Evolutionary conservation across 2,888 invertebrate genomes (phyloP).

Genomic region (Glyphotaelius pellucidus): DNA sequence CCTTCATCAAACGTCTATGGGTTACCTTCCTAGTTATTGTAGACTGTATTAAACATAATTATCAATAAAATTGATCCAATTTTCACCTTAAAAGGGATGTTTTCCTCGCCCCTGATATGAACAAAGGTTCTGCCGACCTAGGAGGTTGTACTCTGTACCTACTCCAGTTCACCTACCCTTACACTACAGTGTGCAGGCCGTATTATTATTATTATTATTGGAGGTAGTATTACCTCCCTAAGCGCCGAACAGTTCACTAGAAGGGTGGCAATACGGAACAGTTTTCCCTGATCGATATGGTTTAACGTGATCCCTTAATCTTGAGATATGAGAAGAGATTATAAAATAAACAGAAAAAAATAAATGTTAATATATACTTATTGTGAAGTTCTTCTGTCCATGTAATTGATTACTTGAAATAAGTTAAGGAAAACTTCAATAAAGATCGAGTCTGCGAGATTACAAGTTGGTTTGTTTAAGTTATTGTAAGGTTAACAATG

Average conservation of each 20-base stretch:
- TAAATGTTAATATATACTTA: too few species aligned
- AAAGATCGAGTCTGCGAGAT: too few species aligned
- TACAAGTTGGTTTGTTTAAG: too few species aligned
- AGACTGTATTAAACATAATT: not conserved
- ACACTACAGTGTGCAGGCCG: not conserved
- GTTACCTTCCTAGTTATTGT: too few species aligned
- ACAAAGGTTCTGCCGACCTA: not conserved
- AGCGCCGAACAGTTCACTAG: not conserved
- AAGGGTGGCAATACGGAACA: not conserved
- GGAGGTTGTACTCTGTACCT: not conserved
- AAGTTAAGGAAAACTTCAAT: too few species aligned
- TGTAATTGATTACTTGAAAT: too few species aligned
- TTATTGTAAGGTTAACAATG: too few species aligned
- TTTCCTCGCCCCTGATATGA: not conserved
- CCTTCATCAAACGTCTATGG: too few species aligned
- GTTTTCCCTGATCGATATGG: constrained; percentile 10
- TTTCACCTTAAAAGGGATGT: not conserved
- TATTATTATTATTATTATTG: not conserved
- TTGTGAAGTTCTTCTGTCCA: too few species aligned
- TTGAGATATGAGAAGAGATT: not conserved
- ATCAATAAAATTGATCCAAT: not conserved
- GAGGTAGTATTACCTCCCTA: not conserved
- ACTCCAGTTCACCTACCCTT: not conserved
- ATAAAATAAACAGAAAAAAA: too few species aligned
- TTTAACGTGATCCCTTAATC: not conserved